Conservation (phyloP, 2,888 invertebrate species). For the Pseudolycoriella hygida region DNA sequence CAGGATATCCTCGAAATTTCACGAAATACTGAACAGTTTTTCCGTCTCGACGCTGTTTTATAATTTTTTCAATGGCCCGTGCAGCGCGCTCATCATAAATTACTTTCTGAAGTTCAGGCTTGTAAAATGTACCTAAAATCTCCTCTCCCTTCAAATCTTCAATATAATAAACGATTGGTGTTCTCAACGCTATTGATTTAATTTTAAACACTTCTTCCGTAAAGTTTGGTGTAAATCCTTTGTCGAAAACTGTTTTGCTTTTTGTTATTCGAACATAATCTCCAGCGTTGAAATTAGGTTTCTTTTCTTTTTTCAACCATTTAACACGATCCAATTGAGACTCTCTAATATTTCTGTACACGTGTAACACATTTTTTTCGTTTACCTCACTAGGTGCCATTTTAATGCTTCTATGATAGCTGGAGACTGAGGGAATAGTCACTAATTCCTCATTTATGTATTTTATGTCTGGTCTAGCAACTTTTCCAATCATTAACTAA, state of each 20-base stretch:
- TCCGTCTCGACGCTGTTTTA: neutral
- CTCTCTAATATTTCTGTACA: neutral
- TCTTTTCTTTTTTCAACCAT: neutral
- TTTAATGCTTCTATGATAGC: slow-evolving; percentile 1
- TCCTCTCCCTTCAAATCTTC: neutral
- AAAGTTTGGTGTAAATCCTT: slow-evolving; percentile 3
- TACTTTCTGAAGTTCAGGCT: slow-evolving; percentile 2
- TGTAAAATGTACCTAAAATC: slow-evolving; percentile 2
- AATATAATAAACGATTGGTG: slow-evolving; percentile 1
- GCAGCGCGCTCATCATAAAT: neutral
- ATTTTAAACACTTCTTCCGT: slow-evolving; percentile 1
- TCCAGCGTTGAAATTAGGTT: neutral
- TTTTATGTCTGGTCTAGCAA: no score
- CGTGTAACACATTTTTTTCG: slow-evolving; percentile 1
- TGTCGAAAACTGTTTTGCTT: slow-evolving; percentile 1
- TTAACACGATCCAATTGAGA: neutral
- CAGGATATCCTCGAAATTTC: neutral
- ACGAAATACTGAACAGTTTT: neutral
- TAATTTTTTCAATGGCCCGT: neutral
- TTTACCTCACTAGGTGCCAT: neutral
- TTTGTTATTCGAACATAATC: slow-evolving; percentile 3
- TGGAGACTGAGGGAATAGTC: no score
- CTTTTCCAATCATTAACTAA: no score
- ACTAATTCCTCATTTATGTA: no score
- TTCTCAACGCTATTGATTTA: neutral